Percentiles rank a stretch among this genome's conserved stretches.
Evolutionary conservation across 2,888 invertebrate species (phyloP).

Genomic region (Cataglyphis albicans): DNA sequence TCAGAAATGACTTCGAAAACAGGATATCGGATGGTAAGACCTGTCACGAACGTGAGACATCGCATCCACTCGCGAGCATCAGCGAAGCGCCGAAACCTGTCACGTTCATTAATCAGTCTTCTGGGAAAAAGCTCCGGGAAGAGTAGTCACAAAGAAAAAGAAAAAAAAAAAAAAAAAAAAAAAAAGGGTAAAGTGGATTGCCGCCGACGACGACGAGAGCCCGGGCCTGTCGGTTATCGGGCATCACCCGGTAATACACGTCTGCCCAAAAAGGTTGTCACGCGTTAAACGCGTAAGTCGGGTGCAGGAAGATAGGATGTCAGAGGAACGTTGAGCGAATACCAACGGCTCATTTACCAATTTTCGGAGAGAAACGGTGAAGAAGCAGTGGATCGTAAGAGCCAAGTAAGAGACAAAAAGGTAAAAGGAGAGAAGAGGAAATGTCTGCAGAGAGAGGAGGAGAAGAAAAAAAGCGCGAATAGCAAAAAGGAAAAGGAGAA

Average conservation of each 20-base stretch:
- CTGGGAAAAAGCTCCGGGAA: slow-evolving; percentile 46
- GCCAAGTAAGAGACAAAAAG: neutral
- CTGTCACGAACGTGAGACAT: slow-evolving; percentile 42
- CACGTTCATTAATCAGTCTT: slow-evolving; percentile 62
- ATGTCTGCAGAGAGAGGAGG: slow-evolving; percentile 16
- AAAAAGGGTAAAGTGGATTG: slow-evolving; percentile 31
- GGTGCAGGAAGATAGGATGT: slow-evolving; percentile 34
- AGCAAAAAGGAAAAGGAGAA: slow-evolving; percentile 50
- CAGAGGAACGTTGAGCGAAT: slow-evolving; percentile 56
- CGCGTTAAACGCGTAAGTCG: slow-evolving; percentile 39
- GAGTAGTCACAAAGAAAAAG: slow-evolving; percentile 20
- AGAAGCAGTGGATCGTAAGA: neutral
- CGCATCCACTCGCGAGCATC: slow-evolving; percentile 58
- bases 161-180: slow-evolving; percentile 19
- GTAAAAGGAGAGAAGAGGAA: neutral
- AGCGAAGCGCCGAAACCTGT: slow-evolving; percentile 62
- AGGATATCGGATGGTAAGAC: neutral
- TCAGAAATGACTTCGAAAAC: slow-evolving; percentile 12
- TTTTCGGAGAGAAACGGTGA: slow-evolving; percentile 55
- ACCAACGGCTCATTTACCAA: slow-evolving; percentile 62
- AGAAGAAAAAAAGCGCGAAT: slow-evolving; percentile 22
- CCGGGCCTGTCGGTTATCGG: slow-evolving; percentile 41
- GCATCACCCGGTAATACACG: slow-evolving; percentile 44
- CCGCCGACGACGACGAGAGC: neutral
- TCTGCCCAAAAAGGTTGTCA: slow-evolving; percentile 57